Base-by-base conservation (phyloP, 2,888 invertebrate species). In the Drosophila histrio region DNA sequence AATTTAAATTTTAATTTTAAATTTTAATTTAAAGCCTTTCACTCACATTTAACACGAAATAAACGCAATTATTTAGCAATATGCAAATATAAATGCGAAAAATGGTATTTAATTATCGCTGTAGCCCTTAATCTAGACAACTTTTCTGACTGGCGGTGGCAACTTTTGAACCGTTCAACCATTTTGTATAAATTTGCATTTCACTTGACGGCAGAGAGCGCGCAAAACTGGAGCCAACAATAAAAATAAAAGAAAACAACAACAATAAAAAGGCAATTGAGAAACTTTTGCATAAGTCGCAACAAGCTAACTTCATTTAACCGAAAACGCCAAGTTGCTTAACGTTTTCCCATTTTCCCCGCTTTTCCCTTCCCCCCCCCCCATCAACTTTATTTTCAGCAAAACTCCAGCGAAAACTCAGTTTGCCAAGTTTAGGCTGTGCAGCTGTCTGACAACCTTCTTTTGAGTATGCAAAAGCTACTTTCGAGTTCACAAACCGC, bases 181-280 rank as follows among this genome's bases (percentile, higher is more conserved):
- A 77, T 81, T 88, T 85, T 89, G 89, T 77, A 89, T 88, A 89
- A 89, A 88, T 88, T 88, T 88, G 79, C 89, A 88, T 88, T 79
- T 89, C 88, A 83, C 89, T 88, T 72, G 72, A 87, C 36, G 17
- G 24, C 52, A 58, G 46, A 28, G 65, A 49, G 28, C 39, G 52
- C 67, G 26, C 4, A 15, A 26, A 26, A 56, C n/a, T n/a, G n/a
- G n/a, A 44, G 58, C 44, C 66, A 39, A 47, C 65, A 58, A 56
- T 58, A 39, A 67, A 77, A 79, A 71, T 64, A 65, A 58, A 72
- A 58, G 62, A 68, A 62, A 72, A 76, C 75, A 88, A 87, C 79
- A 79, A 81, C 58, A 85, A 85, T 80, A 87, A 85, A 85, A 82
- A 77, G 87, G 88, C 88, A 89, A 89, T 86, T 88, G 88, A 82